Evolutionary conservation across 2,888 invertebrate species (phyloP).

Genomic region (Lathronympha strigana): DNA sequence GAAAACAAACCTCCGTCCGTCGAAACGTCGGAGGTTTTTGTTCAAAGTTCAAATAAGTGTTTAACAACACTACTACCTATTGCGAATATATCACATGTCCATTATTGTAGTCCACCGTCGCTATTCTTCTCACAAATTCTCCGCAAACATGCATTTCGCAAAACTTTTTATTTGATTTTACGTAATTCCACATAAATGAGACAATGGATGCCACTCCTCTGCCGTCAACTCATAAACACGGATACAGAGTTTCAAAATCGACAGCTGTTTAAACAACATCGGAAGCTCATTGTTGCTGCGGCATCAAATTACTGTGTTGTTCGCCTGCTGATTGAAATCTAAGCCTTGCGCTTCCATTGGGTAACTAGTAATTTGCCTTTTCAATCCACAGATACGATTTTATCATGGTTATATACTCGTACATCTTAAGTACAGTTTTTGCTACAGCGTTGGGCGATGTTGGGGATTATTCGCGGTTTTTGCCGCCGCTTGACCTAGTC

Average conservation of each 20-base stretch:
- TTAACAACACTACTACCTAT: too few relatives aligned
- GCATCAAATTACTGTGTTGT: conserved; percentile 61
- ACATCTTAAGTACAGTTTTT: conserved; percentile 27
- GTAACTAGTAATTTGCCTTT: conserved; percentile 59
- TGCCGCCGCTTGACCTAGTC: conserved; percentile 36
- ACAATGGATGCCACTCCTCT: conserved; percentile 43
- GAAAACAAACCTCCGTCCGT: too few relatives aligned
- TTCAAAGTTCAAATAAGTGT: too few relatives aligned
- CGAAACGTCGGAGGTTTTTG: too few relatives aligned
- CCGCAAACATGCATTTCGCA: background rate
- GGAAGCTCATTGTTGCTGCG: conserved; percentile 65
- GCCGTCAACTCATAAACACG: conserved; percentile 43
- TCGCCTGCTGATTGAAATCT: conserved; percentile 63
- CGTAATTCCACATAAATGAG: conserved; percentile 40
- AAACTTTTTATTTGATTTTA: conserved; percentile 32
- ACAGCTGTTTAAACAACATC: conserved; percentile 67
- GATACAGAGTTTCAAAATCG: conserved; percentile 55
- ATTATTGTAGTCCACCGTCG: background rate
- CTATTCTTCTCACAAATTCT: conserved; percentile 3
- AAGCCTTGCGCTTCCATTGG: conserved; percentile 56
- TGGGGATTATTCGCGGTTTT: conserved; percentile 22
- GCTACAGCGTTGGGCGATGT: conserved; percentile 19
- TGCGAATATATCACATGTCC: too few relatives aligned
- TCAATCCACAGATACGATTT: conserved; percentile 56
- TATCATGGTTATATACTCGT: conserved; percentile 49